Conservation (phyloP, 2,797 vertebrate genomes). For the Poeciliopsis presidionis region DNA sequence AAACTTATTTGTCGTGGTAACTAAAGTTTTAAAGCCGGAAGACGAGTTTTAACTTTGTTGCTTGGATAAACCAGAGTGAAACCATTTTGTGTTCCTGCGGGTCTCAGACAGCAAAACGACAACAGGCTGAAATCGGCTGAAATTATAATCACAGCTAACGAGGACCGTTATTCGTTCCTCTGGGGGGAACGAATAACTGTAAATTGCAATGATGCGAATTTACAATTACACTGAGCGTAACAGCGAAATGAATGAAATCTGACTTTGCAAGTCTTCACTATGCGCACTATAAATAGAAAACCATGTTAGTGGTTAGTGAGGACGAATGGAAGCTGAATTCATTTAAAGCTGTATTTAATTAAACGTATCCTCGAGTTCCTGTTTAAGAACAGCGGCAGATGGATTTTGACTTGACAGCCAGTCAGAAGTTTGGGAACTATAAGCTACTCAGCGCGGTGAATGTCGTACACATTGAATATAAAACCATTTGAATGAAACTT, state of each 20-base stretch:
- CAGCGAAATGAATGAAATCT: conserved; percentile 67
- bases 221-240: conserved; percentile 70
- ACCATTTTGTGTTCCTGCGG: conserved; percentile 32
- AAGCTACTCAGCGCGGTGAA: neutral
- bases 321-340: conserved; percentile 22
- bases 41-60: conserved; percentile 45
- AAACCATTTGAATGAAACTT: neutral
- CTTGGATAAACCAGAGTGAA: conserved; percentile 40
- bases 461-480: neutral
- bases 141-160: conserved; percentile 60
- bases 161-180: conserved; percentile 68
- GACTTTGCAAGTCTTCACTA: conserved; percentile 51
- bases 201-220: conserved; percentile 63
- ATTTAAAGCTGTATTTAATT: conserved; percentile 10
- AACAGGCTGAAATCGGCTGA: conserved; percentile 45
- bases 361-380: neutral
- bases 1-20: conserved; percentile 70
- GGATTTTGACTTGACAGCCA: neutral
- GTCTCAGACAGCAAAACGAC: conserved; percentile 42
- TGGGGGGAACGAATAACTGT: conserved; percentile 28
- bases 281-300: conserved; percentile 54
- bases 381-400: neutral
- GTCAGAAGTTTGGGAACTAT: neutral
- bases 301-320: conserved; percentile 24
- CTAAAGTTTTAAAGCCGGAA: conserved; percentile 57